Evolutionary conservation across 2,113 vertebrate genomes (phyloP).

Genomic region (Callaeas wilsoni): DNA sequence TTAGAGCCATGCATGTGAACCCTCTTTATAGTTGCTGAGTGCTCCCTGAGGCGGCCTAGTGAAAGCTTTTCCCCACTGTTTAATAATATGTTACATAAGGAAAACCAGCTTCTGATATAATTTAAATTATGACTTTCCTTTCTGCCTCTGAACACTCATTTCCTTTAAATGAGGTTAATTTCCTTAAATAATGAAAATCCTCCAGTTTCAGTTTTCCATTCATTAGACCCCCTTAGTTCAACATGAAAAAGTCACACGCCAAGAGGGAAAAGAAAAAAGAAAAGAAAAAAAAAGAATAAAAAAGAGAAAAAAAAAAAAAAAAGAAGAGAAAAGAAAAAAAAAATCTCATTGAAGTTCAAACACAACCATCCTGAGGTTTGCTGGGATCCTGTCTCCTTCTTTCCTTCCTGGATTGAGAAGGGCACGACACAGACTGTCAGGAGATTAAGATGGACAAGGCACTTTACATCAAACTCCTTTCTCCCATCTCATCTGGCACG

Average conservation of each 20-base stretch:
- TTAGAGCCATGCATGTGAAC: conserved; percentile 28
- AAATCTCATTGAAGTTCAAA: conserved; percentile 23
- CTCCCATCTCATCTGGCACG: neutral
- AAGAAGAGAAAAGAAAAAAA: neutral
- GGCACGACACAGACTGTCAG: neutral
- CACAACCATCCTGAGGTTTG: neutral
- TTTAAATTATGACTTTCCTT: conserved; percentile 70
- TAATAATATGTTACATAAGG: conserved; percentile 52
- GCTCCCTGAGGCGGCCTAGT: conserved; percentile 48
- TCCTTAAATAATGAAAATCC: conserved; percentile 63
- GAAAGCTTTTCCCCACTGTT: conserved; percentile 31
- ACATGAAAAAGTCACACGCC: conserved; percentile 53
- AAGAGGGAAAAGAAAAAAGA: neutral
- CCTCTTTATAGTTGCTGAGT: conserved; percentile 49
- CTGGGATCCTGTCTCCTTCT: neutral
- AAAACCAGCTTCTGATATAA: conserved; percentile 60
- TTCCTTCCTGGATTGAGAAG: neutral
- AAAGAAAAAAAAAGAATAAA: neutral
- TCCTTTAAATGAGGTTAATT: conserved; percentile 59
- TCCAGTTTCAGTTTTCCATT: conserved; percentile 45
- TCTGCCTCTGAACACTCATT: conserved; percentile 63
- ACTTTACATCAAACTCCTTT: neutral
- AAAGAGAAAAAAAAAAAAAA: neutral
- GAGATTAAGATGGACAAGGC: neutral
- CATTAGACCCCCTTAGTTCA: conserved; percentile 36